Percentiles rank a stretch among this genome's conserved stretches.
phyloP scores from a whole-genome alignment of 2,113 vertebrate genomes.

The Sinocyclocheilus rhinocerous region DNA sequence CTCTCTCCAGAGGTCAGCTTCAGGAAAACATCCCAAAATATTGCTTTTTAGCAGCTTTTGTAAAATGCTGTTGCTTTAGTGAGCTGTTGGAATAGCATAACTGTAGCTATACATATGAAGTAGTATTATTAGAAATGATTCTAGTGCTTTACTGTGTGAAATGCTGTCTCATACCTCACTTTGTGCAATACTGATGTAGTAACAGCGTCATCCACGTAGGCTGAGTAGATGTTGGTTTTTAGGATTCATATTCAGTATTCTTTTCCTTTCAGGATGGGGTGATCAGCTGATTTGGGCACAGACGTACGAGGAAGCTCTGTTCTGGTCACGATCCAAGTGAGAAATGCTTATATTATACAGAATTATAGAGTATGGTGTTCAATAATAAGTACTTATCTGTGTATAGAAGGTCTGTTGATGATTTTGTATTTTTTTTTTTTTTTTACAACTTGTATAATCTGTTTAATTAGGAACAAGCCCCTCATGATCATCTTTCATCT shows the following conservation, averaged over 20 bases:
- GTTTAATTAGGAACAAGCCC: slow-evolving; percentile 85
- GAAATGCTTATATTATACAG: neutral
- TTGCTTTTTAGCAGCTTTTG: neutral
- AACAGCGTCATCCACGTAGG: neutral
- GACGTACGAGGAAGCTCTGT: slow-evolving; percentile 92
- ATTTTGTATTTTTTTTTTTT: neutral
- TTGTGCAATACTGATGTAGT: neutral
- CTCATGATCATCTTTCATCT: slow-evolving; percentile 93
- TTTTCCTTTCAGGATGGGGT: slow-evolving; percentile 84
- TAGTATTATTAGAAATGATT: neutral
- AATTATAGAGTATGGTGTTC: neutral
- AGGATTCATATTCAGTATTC: neutral
- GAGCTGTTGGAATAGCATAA: neutral
- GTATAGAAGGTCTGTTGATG: neutral
- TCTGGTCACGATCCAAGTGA: slow-evolving; percentile 83
- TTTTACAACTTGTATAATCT: neutral
- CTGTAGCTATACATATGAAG: no score
- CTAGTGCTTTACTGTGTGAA: neutral
- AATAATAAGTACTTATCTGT: neutral
- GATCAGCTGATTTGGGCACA: slow-evolving; percentile 94
- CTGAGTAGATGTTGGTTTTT: neutral
- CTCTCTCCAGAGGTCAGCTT: slow-evolving; percentile 89
- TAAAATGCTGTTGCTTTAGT: no score
- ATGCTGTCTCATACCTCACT: neutral
- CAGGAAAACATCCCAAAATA: no score